phyloP scores from a whole-genome alignment of 2,888 invertebrate species.

The Pachydiplax longipennis region DNA sequence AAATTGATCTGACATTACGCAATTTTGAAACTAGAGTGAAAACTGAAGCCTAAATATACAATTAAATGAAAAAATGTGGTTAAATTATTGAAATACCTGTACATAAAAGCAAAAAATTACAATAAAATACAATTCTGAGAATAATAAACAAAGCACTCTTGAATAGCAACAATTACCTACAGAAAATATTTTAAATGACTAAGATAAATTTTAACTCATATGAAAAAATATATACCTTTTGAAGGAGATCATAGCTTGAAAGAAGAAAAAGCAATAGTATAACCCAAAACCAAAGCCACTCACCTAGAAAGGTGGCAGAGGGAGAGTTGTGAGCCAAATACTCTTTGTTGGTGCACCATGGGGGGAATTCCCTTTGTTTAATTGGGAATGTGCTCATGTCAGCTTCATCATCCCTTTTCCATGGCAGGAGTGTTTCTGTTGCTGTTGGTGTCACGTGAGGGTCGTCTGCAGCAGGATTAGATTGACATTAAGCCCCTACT shows the following conservation, averaged over 20 bases:
- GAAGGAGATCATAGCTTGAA: not conserved
- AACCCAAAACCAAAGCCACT: conserved; percentile 51
- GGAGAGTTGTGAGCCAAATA: conserved; percentile 91
- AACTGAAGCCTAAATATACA: no score
- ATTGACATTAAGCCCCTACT: not conserved
- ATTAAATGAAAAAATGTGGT: no score
- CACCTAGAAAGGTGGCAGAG: conserved; percentile 89
- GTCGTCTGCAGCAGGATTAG: conserved; percentile 63
- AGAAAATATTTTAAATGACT: not conserved
- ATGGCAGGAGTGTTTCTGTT: conserved; percentile 89
- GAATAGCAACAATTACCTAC: not conserved
- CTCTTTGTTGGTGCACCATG: conserved; percentile 95
- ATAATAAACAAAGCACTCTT: not conserved
- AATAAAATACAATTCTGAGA: no score
- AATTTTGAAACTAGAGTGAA: no score
- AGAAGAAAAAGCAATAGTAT: not conserved
- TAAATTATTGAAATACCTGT: no score
- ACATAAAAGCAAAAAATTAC: no score
- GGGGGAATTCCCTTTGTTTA: conserved; percentile 88
- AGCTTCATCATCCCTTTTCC: conserved; percentile 85
- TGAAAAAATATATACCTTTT: not conserved
- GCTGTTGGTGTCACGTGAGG: conserved; percentile 85
- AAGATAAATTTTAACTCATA: not conserved
- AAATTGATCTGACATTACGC: no score
- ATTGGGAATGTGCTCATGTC: conserved; percentile 70